Base-by-base conservation (phyloP, 2,888 invertebrate genomes). In the Drosophila birchii region DNA sequence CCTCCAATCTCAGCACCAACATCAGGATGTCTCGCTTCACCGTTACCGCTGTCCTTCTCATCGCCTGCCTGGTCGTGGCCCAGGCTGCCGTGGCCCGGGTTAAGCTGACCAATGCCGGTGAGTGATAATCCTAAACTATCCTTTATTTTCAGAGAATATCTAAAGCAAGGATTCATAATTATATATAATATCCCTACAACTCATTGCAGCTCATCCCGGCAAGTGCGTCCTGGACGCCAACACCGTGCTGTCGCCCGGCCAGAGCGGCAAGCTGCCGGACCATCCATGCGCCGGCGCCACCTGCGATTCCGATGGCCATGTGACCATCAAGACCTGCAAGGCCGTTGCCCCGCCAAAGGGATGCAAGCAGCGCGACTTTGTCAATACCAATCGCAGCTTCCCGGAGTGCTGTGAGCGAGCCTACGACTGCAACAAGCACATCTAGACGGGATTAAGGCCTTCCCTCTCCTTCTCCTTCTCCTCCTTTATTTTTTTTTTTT, bases 341-440 rank as follows among this genome's bases (percentile, higher is more conserved):
- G 84, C 91, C 4, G 81, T 86, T 26, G 83, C 91, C 8, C 90
- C 90, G 55, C 91, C 89, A 23, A 87, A 83, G 72, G 91, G 91
- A 58, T 91, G 91, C 78, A 91, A 89, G 76, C 71, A 66, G 71
- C 91, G 91, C 26, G 90, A 90, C 58, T 91, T 92, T 71, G 83
- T 85, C 43, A 81, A 92, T 75, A 80, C 64, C n/a, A 81, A 91
- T 23, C 91, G 90, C 34, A 12, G 20, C 2, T 91, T 59, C 68
- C 91, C 91, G 6, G 81, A 59, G 0, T 91, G 91, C 75, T 91
- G 91, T 62, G 90, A 92, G 61, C 91, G 91, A 16, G 7, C 51
- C 29, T 85, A 89, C 67, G 91, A 91, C 32, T 91, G 91, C 62
- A 78, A 5, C 32, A 79, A 79, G 62, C 77, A 67, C 29, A 84